A percentile compares a stretch with the other conserved stretches of the same genome.
phyloP scores from a whole-genome alignment of 2,113 vertebrate species.

The Sturnira hondurensis region DNA sequence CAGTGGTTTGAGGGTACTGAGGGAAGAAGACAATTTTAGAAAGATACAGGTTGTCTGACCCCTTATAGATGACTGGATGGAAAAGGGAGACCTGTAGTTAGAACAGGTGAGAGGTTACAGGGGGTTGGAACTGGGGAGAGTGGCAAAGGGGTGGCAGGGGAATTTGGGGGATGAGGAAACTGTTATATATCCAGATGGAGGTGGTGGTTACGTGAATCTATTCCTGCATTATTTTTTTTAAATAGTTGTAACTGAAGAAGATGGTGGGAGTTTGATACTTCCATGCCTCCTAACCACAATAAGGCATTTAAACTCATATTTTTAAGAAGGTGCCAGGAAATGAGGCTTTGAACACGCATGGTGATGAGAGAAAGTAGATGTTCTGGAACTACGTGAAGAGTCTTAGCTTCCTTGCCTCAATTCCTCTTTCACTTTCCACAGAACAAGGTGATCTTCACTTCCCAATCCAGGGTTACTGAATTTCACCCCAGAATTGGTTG shows the following conservation, averaged over 20 bases:
- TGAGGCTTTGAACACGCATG: background rate
- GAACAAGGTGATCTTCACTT: slow-evolving; percentile 70
- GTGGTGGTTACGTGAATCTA: background rate
- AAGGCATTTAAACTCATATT: background rate
- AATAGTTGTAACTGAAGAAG: background rate
- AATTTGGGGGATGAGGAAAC: background rate
- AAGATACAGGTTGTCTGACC: background rate
- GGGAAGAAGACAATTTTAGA: background rate
- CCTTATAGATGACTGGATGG: background rate
- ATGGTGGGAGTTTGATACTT: background rate
- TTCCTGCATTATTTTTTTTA: background rate
- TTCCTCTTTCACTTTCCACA: slow-evolving; percentile 72
- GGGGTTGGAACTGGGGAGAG: fast-evolving
- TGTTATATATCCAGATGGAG: background rate
- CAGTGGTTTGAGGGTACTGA: background rate
- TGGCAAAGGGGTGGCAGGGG: background rate
- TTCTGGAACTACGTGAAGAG: background rate
- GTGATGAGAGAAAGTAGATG: background rate
- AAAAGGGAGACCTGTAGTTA: background rate
- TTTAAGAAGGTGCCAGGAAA: background rate
- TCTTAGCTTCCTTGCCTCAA: slow-evolving; percentile 36
- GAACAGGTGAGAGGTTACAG: background rate
- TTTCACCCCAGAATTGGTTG: slow-evolving; percentile 2
- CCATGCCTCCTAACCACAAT: background rate
- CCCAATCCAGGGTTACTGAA: slow-evolving; percentile 32